Conservation (phyloP, 2,888 invertebrate genomes). For the Abscondita cerata region DNA sequence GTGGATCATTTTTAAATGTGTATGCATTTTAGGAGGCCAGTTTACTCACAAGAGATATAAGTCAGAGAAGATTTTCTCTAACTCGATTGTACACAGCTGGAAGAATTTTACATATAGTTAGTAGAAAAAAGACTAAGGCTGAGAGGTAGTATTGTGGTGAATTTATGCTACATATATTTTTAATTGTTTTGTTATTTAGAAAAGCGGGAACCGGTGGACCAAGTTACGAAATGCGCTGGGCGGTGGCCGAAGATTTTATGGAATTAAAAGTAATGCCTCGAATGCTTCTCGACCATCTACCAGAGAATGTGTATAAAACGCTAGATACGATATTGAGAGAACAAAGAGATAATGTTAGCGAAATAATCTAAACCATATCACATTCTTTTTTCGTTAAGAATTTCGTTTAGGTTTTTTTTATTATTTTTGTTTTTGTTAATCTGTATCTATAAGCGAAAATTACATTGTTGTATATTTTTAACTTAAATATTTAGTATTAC, state of each 20-base stretch:
- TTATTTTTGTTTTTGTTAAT: neutral
- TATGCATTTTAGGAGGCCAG: constrained; percentile 65
- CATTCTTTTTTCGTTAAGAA: neutral
- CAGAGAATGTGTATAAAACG: constrained; percentile 77
- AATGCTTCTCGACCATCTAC: constrained; percentile 87
- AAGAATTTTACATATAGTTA: constrained; percentile 78
- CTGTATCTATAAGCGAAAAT: neutral
- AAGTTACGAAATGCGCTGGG: constrained; percentile 81
- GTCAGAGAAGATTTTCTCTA: constrained; percentile 72
- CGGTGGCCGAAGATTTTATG: constrained; percentile 79
- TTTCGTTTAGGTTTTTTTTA: neutral
- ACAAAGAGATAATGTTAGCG: constrained; percentile 53
- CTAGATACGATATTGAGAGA: constrained; percentile 70
- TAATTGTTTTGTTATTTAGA: constrained; percentile 52
- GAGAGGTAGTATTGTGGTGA: constrained; percentile 62
- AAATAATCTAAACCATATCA: constrained; percentile 38
- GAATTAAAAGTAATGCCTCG: constrained; percentile 84
- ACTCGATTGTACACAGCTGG: constrained; percentile 80
- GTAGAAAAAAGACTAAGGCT: constrained; percentile 72
- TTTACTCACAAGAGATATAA: constrained; percentile 70
- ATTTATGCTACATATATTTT: neutral
- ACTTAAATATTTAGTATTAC: constrained; percentile 8
- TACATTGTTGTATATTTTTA: constrained; percentile 11
- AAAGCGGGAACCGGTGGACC: constrained; percentile 70
- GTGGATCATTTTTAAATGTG: neutral